These are phyloP conservation scores for Lochmaea crataegi DNA, from an alignment of 2,888 invertebrate species.

Conservation along the genomic window DNA sequence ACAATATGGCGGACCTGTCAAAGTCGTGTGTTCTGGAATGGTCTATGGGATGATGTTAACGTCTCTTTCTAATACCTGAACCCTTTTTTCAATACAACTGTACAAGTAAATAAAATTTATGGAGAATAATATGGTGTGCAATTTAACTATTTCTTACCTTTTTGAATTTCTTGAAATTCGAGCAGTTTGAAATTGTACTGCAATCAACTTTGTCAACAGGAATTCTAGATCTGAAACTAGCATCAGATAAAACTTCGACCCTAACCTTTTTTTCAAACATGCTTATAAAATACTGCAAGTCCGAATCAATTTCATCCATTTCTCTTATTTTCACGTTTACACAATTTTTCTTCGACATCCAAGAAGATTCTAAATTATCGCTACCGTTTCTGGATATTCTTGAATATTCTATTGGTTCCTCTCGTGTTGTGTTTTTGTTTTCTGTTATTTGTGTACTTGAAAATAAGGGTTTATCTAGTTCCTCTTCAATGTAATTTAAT, in stretches of 20 bases:
- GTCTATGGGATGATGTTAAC: too few relatives aligned
- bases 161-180: slow-evolving; percentile 53
- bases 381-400: slow-evolving; percentile 27
- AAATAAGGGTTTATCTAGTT: slow-evolving; percentile 18
- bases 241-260: slow-evolving; percentile 44
- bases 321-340: slow-evolving; percentile 33
- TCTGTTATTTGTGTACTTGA: slow-evolving; percentile 24
- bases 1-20: too few relatives aligned
- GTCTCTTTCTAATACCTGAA: too few relatives aligned
- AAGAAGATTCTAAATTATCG: slow-evolving; percentile 31
- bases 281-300: slow-evolving; percentile 47
- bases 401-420: slow-evolving; percentile 20
- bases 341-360: slow-evolving; percentile 43
- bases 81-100: too few relatives aligned
- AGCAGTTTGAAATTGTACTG: slow-evolving; percentile 24
- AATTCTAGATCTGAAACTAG: slow-evolving; percentile 30
- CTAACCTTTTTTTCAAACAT: slow-evolving; percentile 52
- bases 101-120: too few relatives aligned
- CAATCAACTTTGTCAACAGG: slow-evolving; percentile 24
- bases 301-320: slow-evolving; percentile 39
- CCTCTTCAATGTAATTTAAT: not conserved
- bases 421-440: not conserved
- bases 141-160: slow-evolving; percentile 42
- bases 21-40: too few relatives aligned
- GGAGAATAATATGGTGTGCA: too few relatives aligned